Evolutionary conservation across 2,888 invertebrate species (phyloP), one percentile per base, ranked within the genome.

Genomic region (Allygus modestus): DNA sequence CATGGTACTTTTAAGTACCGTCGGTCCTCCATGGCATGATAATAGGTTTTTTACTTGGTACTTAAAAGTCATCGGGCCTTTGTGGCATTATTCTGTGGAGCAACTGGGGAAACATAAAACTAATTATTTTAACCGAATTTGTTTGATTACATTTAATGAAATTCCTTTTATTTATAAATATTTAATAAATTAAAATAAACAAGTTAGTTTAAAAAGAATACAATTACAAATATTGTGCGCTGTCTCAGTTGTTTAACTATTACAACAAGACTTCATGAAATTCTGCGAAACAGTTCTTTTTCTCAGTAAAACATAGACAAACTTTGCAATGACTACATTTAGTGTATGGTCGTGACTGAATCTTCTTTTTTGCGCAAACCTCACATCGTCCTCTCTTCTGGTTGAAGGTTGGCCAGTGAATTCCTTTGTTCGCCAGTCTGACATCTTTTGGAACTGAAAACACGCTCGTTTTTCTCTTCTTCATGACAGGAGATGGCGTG

Each of bases 1-100:
- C 31, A 33, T 73, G 73, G 73, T 73, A 73, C 73, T 73, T 73
- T 23, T 73, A 73, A 73, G 73, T 73, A 73, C 73, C 73, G 33
- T 73, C 73, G n/a, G 33, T 33, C 73, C 73, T 33, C 15, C 28
- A 73, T 31, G 31, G 73, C 73, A 73, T 73, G 12, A 73, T 33
- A 0, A 33, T 33, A 73, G 11, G 23, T 73, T 73, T 73, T 31
- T 20, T 31, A 73, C 73, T 12, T 26, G 33, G 31, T 73, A 73
- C 73, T 73, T 31, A 73, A 7, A 73, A n/a, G 65, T 65, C 20
- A 20, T 65, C 65, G 20, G 65, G 31, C 65, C 65, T 65, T 31
- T 28, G 31, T 65, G 65, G 65, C 65, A 58, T 58, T 58, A 58
- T 58, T 58, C 20, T 65, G 37, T 37, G 37, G 37, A n/a, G 11